Evolutionary conservation across 2,113 vertebrate species (phyloP), one percentile per base, ranked within the genome.

Genomic region (Brienomyrus longianalis): DNA sequence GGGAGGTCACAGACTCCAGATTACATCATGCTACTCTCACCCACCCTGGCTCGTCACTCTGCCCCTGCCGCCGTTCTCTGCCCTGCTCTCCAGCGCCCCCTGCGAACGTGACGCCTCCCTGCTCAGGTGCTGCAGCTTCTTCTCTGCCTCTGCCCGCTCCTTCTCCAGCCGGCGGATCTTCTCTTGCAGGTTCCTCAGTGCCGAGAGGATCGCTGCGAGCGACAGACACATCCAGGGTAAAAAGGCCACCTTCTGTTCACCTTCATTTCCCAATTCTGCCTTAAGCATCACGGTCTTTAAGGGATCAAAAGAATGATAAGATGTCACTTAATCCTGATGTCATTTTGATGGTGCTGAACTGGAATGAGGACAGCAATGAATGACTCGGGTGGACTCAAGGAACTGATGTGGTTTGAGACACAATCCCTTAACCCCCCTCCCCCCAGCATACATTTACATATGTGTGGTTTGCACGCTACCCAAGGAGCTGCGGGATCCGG

Each of bases 181-280:
- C 89, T 92, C 91, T 90, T 93, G 93, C 43, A 93, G 91, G 88
- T 93, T 92, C 70, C 86, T 91, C 88, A 93, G 93, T 90, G 97
- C 97, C 88, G 98, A 98, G 92, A 98, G 94, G 95, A 99, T 98
- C 2, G 97, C 98, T 99, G 93, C 31, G 27, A 27, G 62, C 62
- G 43, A 15, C 11, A 11, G 83, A 85, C 23, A 47, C 23, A 86
- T 83, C 43, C 35, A 45, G 43, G 39, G 39, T 45, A 1, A 45
- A 83, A 8, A 23, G 77, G 43, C 4, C n/a, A 13, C n/a, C 3
- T 88, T 70, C 87, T 13, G 59, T 45, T 45, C 77, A 70, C 27
- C 62, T 70, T 70, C 31, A 13, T 39, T 77, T 5, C 27, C 74
- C 70, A 39, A 43, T 39, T 17, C 74, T 35, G 70, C 15, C 74